Conservation (phyloP, 2,888 invertebrate genomes). For the Chouioia cunea region DNA sequence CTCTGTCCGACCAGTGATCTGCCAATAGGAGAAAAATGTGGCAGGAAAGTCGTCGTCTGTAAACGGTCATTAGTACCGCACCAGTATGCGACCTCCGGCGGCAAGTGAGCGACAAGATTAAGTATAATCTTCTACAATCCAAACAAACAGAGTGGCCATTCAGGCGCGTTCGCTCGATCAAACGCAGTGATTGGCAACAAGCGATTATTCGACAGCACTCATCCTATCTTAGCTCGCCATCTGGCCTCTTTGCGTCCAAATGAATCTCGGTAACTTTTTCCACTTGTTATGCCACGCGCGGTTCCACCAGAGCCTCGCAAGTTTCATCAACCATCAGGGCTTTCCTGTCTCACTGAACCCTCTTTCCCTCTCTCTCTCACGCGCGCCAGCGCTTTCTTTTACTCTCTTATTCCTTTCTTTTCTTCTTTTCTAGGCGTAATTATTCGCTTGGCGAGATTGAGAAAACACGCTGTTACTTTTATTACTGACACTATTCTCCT, state of each 20-base stretch:
- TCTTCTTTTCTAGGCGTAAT: slow-evolving; percentile 8
- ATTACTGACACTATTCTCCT: background rate
- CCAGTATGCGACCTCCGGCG: background rate
- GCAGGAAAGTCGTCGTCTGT: background rate
- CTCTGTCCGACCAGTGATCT: too few relatives aligned
- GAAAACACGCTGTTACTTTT: background rate
- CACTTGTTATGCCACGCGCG: slow-evolving; percentile 10
- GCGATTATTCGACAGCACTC: slow-evolving; percentile 1
- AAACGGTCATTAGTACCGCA: slow-evolving; percentile 30
- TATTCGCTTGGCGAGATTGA: slow-evolving; percentile 20
- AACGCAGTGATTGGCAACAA: background rate
- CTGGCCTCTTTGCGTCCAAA: slow-evolving; percentile 9
- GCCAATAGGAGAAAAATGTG: too few relatives aligned
- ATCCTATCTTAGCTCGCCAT: background rate
- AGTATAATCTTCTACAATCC: slow-evolving; percentile 33
- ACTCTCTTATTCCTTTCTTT: background rate
- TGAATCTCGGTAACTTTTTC: slow-evolving; percentile 17
- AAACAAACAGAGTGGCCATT: background rate
- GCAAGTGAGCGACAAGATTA: slow-evolving; percentile 23
- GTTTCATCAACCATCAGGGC: too few relatives aligned
- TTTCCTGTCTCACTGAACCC: too few relatives aligned
- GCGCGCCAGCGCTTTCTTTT: too few relatives aligned
- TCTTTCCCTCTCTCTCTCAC: too few relatives aligned
- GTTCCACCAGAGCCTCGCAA: background rate
- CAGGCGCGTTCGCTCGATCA: too few relatives aligned